Evolutionary conservation across 2,888 invertebrate genomes (phyloP), one percentile per base, ranked within the genome.

Genomic region (Drosophila hamatofila): DNA sequence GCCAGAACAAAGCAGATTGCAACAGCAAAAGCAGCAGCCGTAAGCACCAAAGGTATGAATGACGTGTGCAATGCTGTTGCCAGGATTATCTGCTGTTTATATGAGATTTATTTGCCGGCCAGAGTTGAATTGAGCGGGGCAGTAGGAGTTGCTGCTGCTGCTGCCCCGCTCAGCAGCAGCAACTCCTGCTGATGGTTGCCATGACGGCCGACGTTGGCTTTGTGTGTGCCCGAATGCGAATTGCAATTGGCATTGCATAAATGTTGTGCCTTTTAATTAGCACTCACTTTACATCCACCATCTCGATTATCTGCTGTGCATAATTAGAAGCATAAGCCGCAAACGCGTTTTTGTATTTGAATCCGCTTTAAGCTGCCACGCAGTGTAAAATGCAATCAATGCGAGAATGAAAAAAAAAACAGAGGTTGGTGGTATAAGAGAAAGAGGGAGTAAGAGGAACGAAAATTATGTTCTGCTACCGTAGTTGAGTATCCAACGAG

Each of bases 241-340:
- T 56, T 63, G 60, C 48, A 52, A 37, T 42, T 73, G 63, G 69
- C 70, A 75, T 73, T 80, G 83, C 85, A 84, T 80, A 84, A 84
- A 83, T 81, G 83, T 84, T 84, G 88, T 88, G 83, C 84, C 86
- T 84, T 85, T 84, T 87, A 84, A 84, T 84, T 84, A 84, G 88
- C 77, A 81, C 82, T 66, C 75, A 49, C 68, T 70, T 30, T 68
- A 68, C 77, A 78, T 69, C 33, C 25, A 33, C 23, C 39, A 23
- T 49, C 56, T 72, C 80, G 65, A 67, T 78, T 75, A 76, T 73
- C 70, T 51, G 65, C 51, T 61, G 67, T 57, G 75, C 69, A 66
- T 78, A 75, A 75, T 70, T 81, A 76, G 72, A 66, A 56, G 67
- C 73, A 70, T 44, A 61, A 64, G 64, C 79, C 76, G 63, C 72